Conservation (phyloP, 2,888 invertebrate genomes). For the Ceramica pisi region DNA sequence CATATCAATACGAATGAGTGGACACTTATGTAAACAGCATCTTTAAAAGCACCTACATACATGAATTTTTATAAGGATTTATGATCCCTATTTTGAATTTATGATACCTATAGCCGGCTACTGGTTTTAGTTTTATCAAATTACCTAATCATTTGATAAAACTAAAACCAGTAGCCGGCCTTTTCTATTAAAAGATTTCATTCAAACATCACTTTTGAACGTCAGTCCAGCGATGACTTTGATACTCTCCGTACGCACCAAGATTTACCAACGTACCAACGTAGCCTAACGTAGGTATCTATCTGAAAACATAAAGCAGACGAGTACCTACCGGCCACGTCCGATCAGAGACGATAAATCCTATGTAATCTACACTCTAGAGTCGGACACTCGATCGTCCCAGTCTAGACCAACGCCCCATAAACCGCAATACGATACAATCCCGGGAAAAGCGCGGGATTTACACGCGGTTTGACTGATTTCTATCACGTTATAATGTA, state of each 20-base stretch:
- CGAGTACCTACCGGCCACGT: constrained; percentile 22
- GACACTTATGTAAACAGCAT: neutral
- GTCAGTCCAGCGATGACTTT: constrained; percentile 4
- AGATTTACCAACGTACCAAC: neutral
- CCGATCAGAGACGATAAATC: constrained; percentile 72
- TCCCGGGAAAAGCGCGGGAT: constrained; percentile 75
- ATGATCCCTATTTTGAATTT: no score
- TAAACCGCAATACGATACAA: constrained; percentile 83
- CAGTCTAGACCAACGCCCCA: constrained; percentile 75
- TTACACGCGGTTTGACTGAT: constrained; percentile 72
- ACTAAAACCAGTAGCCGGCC: no score
- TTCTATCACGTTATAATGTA: constrained; percentile 65
- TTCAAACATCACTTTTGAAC: neutral
- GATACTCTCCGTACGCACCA: constrained; percentile 9
- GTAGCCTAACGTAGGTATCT: neutral
- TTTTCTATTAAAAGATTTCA: neutral
- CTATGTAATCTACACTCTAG: constrained; percentile 78
- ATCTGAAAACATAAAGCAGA: constrained; percentile 50
- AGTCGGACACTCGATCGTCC: constrained; percentile 78
- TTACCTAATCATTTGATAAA: no score
- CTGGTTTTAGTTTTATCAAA: no score
- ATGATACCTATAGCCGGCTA: neutral
- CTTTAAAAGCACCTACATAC: neutral
- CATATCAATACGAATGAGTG: neutral
- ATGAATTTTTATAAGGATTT: neutral